Evolutionary conservation across 1,140 invertebrate species (phyloP), one percentile per base, ranked within the genome.

Genomic region (Danaus plexippus): DNA sequence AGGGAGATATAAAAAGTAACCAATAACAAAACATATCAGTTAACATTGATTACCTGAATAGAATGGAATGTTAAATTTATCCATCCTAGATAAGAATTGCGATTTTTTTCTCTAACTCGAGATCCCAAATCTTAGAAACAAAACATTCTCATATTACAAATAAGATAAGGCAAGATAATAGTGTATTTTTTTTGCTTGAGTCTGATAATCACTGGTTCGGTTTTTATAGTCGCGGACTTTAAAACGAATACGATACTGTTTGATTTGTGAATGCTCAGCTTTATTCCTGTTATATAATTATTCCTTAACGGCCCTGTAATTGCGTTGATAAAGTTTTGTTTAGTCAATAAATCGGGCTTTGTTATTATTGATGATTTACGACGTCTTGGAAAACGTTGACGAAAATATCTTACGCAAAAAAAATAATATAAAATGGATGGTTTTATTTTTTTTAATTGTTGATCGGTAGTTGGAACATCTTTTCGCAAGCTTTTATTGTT

Each of bases 291-390:
- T 64, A 71, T 82, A 76, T 76, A 72, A 80, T 70, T 72, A 64
- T 69, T 69, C 49, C 56, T 70, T 80, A 80, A 80, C 75, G 71
- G 77, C 71, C 75, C 60, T 81, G 80, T 83, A 83, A 80, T 83
- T 77, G 73, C 67, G 64, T 75, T 74, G 75, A 80, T 81, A 78
- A 83, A 81, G 71, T 71, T 81, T 81, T 79, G 74, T 77, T 79
- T 79, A 70, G 67, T 67, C 70, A 73, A 75, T 75, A 79, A 80
- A 79, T 72, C 69, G 63, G 67, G 66, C 58, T 57, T 65, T 64
- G 61, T 79, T 80, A 77, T 82, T 82, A 79, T 73, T 72, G 60
- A 73, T 84, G 80, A 84, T 84, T 81, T 81, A 81, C 73, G 75
- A 70, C 49, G 15, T 15, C 15, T 15, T 15, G 15, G 15, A 15